These are phyloP conservation scores for Aporophyla lueneburgensis DNA, from an alignment of 2,888 invertebrate genomes.

Conservation along the genomic window DNA sequence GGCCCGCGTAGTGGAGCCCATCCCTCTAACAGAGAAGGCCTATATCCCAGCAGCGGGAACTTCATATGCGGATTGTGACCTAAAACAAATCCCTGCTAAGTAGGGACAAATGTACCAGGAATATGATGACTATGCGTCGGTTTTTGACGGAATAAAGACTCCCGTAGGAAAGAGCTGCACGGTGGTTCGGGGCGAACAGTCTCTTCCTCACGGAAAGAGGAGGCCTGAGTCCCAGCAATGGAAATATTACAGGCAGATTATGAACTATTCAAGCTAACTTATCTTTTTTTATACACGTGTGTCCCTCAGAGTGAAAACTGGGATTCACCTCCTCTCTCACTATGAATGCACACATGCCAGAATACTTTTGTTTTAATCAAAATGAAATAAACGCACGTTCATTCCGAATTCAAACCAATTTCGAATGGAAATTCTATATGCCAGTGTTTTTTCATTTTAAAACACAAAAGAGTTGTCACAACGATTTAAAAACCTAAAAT, in stretches of 20 bases:
- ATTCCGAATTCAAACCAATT: constrained; percentile 7
- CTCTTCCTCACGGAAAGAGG: too few species aligned
- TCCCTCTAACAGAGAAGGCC: too few species aligned
- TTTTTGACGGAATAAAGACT: background rate
- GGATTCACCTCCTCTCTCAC: background rate
- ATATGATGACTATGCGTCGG: background rate
- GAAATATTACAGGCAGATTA: too few species aligned
- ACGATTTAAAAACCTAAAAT: background rate
- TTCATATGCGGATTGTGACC: background rate
- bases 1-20: too few species aligned
- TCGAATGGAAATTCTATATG: background rate
- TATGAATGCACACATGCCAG: background rate
- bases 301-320: background rate
- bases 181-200: background rate
- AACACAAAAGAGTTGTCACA: background rate
- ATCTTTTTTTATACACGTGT: background rate
- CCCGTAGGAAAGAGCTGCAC: background rate
- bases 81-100: background rate
- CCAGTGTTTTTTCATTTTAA: background rate
- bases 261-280: background rate
- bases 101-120: background rate
- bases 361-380: background rate
- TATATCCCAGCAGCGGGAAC: too few species aligned
- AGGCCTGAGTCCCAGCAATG: too few species aligned
- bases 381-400: background rate